Percentiles rank a stretch among this genome's conserved stretches.
Conservation (phyloP, 2,888 invertebrate genomes). For the Nomada hirtipes region DNA sequence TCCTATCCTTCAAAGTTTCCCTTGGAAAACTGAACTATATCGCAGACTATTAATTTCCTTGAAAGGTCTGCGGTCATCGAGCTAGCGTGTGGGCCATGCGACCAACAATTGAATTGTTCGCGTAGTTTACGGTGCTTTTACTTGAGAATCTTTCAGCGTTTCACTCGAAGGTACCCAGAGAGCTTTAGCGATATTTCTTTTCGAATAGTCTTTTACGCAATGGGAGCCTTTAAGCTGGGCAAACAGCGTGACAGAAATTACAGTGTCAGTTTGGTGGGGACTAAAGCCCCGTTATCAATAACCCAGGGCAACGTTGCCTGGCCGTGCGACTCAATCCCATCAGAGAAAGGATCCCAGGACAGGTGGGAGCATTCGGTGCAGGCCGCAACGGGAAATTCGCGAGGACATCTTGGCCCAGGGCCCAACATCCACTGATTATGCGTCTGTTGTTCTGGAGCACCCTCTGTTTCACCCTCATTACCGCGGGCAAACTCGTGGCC, state of each 20-base stretch:
- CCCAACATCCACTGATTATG: conserved; percentile 60
- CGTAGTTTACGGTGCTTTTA: too few species aligned
- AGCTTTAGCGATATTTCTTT: too few species aligned
- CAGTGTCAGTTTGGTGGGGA: conserved; percentile 20
- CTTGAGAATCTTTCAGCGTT: too few species aligned
- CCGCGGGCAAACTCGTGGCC: conserved; percentile 42
- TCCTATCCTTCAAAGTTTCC: too few species aligned
- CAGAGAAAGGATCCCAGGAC: conserved; percentile 32
- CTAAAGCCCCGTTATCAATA: conserved; percentile 47
- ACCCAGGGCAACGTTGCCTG: conserved; percentile 25
- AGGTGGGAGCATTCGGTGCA: conserved; percentile 29
- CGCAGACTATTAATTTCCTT: not conserved
- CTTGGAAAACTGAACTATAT: too few species aligned
- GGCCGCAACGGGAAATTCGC: conserved; percentile 50
- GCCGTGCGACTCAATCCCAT: conserved; percentile 37
- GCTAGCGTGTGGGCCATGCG: too few species aligned
- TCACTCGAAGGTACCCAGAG: too few species aligned
- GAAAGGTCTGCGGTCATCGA: too few species aligned
- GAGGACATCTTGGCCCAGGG: conserved; percentile 37
- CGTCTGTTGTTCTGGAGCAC: conserved; percentile 65
- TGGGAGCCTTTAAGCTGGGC: too few species aligned
- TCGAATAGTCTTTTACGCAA: too few species aligned
- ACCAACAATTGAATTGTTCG: too few species aligned
- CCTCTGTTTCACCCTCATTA: conserved; percentile 67
- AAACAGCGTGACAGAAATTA: too few species aligned